Evolutionary conservation across 2,888 invertebrate species (phyloP).

Genomic region (Onthophagus sagittarius): DNA sequence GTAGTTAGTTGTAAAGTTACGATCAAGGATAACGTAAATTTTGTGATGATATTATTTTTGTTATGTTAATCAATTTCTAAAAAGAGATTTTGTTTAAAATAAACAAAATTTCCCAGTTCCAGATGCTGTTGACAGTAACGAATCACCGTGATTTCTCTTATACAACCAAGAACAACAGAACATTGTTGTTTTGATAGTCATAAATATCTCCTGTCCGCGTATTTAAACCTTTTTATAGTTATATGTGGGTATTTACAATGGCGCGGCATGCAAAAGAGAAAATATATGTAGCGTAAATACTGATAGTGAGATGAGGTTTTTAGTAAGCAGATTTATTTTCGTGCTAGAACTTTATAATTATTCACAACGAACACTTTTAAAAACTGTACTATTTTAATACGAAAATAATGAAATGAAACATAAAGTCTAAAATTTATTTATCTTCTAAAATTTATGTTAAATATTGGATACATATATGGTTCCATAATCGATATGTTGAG

Average conservation of each 20-base stretch:
- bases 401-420: too few relatives aligned
- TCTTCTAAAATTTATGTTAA: too few relatives aligned
- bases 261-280: background rate
- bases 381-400: too few relatives aligned
- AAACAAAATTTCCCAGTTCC: background rate
- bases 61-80: too few relatives aligned
- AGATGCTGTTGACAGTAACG: background rate
- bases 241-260: background rate
- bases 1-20: background rate
- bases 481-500: too few relatives aligned
- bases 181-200: background rate
- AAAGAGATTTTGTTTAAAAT: too few relatives aligned
- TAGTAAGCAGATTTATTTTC: background rate
- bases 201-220: background rate
- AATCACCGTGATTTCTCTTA: background rate
- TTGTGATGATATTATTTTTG: background rate
- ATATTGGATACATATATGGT: too few relatives aligned
- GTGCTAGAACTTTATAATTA: background rate
- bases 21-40: background rate
- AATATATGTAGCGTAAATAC: background rate
- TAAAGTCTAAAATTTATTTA: too few relatives aligned
- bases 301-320: background rate
- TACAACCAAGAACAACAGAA: background rate
- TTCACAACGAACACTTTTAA: too few relatives aligned
- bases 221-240: background rate